Conservation (phyloP, 2,888 invertebrate species). For the Caenorhabditis auriculariae region DNA sequence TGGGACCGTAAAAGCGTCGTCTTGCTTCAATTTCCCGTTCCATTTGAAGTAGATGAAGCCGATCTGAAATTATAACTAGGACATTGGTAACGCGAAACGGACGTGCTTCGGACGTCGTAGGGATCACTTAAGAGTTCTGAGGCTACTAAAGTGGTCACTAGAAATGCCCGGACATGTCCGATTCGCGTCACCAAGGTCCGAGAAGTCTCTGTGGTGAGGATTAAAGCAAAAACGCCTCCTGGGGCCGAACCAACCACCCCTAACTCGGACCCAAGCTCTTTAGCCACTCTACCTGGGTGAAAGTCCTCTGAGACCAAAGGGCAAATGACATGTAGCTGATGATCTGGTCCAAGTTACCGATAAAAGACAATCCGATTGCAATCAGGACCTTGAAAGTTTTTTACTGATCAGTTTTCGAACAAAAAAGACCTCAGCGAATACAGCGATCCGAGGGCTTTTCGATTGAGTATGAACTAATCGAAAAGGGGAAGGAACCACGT, state of each 20-base stretch:
- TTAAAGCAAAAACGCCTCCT: too few species aligned
- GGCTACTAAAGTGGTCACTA: too few species aligned
- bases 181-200: too few species aligned
- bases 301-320: conserved; percentile 47
- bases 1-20: conserved; percentile 41
- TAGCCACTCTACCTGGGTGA: conserved; percentile 18
- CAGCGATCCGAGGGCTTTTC: conserved; percentile 46
- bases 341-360: conserved; percentile 53
- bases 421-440: conserved; percentile 41
- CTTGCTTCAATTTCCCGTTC: conserved; percentile 13
- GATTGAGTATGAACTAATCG: conserved; percentile 33
- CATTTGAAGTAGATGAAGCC: conserved; percentile 39
- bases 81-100: conserved; percentile 4
- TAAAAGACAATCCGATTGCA: conserved; percentile 46
- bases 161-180: too few species aligned
- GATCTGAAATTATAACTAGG: conserved; percentile 8
- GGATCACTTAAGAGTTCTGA: too few species aligned
- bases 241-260: too few species aligned
- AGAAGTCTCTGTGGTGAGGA: too few species aligned
- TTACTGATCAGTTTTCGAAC: not conserved
- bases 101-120: too few species aligned
- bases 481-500: conserved; percentile 41
- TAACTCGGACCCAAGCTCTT: not conserved
- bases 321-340: conserved; percentile 58
- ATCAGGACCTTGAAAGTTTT: conserved; percentile 34